Evolutionary conservation across 1,140 invertebrate genomes (phyloP).

Genomic region (Copidosoma floridanum): DNA sequence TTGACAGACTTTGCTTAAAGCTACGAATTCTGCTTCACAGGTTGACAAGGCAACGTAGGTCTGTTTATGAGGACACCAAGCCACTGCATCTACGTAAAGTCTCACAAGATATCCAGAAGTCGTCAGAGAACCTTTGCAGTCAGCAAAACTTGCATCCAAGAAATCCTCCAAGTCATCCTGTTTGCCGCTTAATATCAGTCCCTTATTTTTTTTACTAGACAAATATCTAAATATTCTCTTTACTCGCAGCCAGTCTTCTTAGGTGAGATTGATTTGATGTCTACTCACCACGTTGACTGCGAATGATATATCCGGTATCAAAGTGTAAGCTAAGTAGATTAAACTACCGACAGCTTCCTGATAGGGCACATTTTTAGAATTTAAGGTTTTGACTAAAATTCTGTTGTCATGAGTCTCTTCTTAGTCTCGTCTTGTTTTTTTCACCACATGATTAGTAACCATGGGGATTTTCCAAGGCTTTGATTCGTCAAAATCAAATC

Average conservation of each 20-base stretch:
- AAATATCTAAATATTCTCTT: background rate
- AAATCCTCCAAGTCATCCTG: background rate
- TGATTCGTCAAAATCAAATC: background rate
- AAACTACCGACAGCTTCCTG: background rate
- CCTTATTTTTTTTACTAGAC: background rate
- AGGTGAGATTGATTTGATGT: background rate
- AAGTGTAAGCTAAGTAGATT: background rate
- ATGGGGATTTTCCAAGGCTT: constrained; percentile 18
- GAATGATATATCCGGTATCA: background rate
- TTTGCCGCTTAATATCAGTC: background rate
- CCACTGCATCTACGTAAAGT: constrained; percentile 10
- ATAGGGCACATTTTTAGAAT: background rate
- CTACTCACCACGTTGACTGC: background rate
- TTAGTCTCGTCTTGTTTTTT: background rate
- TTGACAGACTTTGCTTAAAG: constrained; percentile 22
- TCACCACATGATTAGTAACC: constrained; percentile 6
- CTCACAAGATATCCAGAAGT: constrained; percentile 12
- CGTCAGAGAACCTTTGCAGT: constrained; percentile 11
- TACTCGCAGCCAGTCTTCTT: background rate
- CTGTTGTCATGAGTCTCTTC: background rate
- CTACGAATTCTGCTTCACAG: constrained; percentile 22
- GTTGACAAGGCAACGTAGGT: constrained; percentile 14
- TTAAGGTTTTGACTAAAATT: background rate
- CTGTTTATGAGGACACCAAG: constrained; percentile 14
- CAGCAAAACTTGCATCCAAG: constrained; percentile 15